phyloP scores from a whole-genome alignment of 2,797 vertebrate species.

The Spinibarbus caldwelli region DNA sequence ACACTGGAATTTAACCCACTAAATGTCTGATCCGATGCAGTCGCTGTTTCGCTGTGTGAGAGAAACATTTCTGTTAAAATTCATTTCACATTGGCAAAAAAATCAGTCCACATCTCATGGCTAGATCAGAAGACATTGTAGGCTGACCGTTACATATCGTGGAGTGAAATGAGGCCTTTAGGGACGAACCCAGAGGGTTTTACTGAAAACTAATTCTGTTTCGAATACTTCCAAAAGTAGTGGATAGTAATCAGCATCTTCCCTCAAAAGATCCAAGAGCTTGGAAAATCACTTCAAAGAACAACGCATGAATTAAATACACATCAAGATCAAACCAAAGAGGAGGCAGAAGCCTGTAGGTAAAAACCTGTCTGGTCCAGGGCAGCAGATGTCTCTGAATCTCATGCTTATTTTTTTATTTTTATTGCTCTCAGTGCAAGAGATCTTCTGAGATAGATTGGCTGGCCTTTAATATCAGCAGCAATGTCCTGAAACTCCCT shows the following conservation, averaged over 20 bases:
- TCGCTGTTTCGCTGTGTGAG: not conserved
- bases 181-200: conserved; percentile 8
- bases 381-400: conserved; percentile 20
- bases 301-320: conserved; percentile 29
- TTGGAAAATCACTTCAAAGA: conserved; percentile 33
- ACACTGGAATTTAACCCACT: conserved; percentile 51
- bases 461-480: conserved; percentile 59
- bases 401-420: not conserved
- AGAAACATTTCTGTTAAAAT: conserved; percentile 48
- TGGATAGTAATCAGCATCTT: conserved; percentile 35
- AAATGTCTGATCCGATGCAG: conserved; percentile 25
- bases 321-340: conserved; percentile 26
- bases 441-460: conserved; percentile 51
- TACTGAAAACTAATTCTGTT: conserved; percentile 28
- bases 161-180: conserved; percentile 31
- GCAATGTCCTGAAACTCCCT: conserved; percentile 44
- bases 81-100: conserved; percentile 7
- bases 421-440: conserved; percentile 48
- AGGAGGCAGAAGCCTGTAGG: not conserved
- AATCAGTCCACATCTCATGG: not conserved
- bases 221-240: conserved; percentile 21
- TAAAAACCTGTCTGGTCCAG: conserved; percentile 38
- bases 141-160: not conserved
- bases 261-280: conserved; percentile 13
- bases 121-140: not conserved